Percentiles rank a stretch among this genome's conserved stretches.
Conservation (phyloP, 2,113 vertebrate species). For the Piaya cayana region DNA sequence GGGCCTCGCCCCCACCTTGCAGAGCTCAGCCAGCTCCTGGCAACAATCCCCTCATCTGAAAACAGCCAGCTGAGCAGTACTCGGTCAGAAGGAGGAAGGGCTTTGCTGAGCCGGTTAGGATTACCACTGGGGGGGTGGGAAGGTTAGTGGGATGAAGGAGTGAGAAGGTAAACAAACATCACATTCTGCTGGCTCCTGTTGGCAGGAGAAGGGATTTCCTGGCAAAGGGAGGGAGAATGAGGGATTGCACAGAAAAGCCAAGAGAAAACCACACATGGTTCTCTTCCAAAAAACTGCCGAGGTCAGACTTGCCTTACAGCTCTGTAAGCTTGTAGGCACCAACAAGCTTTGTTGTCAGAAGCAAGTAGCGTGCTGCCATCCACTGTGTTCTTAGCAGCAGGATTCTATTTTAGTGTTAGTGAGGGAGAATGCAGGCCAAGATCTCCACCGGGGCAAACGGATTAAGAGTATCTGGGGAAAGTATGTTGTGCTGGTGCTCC, state of each 20-base stretch:
- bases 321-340: background rate
- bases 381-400: background rate
- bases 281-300: constrained; percentile 4
- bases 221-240: background rate
- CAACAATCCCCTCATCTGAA: background rate
- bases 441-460: background rate
- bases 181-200: constrained; percentile 15
- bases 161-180: constrained; percentile 63
- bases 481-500: background rate
- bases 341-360: background rate
- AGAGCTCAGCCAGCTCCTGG: background rate
- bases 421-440: background rate
- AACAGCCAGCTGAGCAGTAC: background rate
- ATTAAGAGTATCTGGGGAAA: background rate
- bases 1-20: accelerated
- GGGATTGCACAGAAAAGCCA: constrained; percentile 9
- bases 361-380: background rate
- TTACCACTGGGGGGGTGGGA: background rate
- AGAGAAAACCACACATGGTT: constrained; percentile 20
- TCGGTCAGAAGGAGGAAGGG: background rate
- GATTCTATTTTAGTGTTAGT: background rate
- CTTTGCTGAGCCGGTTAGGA: background rate
- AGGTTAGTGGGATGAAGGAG: constrained; percentile 39
- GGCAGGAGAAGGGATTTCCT: constrained; percentile 42
- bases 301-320: background rate